These are phyloP conservation scores for Zapus hudsonius DNA, from an alignment of 2,113 vertebrate genomes.

Conservation along the genomic window DNA sequence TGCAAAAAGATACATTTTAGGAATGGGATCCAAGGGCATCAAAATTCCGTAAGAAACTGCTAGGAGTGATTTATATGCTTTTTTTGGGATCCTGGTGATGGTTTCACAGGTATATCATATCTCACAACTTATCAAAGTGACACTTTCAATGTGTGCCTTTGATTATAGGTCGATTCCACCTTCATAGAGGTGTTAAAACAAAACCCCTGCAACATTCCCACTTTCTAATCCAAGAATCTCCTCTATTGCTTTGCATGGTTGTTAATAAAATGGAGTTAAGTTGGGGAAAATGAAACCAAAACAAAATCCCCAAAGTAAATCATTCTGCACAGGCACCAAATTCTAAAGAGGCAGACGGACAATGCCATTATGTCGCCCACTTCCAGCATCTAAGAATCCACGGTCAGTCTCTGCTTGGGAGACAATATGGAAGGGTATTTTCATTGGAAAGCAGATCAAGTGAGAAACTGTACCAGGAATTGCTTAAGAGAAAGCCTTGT, in stretches of 20 bases:
- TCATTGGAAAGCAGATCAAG: neutral
- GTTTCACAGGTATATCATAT: neutral
- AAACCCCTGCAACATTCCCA: neutral
- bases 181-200: neutral
- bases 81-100: neutral
- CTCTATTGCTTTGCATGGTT: neutral
- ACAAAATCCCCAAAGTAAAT: neutral
- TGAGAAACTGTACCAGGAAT: constrained; percentile 36
- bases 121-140: neutral
- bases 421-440: neutral
- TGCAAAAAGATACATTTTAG: constrained; percentile 19
- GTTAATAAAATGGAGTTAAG: neutral
- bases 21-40: neutral
- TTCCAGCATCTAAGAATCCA: neutral
- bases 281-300: neutral
- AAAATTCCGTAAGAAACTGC: neutral
- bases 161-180: neutral
- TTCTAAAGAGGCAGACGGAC: neutral
- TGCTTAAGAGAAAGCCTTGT: neutral
- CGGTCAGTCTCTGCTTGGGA: neutral
- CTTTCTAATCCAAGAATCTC: neutral
- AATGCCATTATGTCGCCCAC: neutral
- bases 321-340: too few relatives aligned
- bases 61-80: neutral
- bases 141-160: neutral